Conservation (phyloP, 2,888 invertebrate species). For the Amphimallon solstitiale region DNA sequence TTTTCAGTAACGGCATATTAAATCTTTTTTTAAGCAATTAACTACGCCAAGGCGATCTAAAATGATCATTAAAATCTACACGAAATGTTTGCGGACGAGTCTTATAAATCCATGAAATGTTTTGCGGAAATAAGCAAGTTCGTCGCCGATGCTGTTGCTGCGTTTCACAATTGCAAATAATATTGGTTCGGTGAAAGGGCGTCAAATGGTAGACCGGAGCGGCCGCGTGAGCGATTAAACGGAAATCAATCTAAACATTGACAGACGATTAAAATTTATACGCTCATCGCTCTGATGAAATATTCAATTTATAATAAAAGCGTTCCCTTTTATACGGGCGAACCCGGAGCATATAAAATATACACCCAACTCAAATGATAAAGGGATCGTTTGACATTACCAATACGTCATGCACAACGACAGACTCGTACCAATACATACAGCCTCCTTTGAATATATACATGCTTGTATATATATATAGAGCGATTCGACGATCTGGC, state of each 20-base stretch:
- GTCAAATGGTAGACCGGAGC: not conserved
- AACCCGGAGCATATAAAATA: not conserved
- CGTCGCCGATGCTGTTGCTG: too few relatives aligned
- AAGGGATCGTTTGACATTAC: constrained; percentile 35
- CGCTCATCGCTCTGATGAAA: constrained; percentile 28
- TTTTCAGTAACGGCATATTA: too few relatives aligned
- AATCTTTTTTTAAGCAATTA: too few relatives aligned
- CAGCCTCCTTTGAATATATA: not conserved
- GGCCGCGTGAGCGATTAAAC: constrained; percentile 24
- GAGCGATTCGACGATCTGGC: too few relatives aligned
- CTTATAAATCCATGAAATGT: too few relatives aligned
- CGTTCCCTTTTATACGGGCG: constrained; percentile 15
- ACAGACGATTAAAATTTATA: constrained; percentile 34
- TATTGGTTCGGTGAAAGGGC: too few relatives aligned
- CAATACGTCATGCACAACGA: constrained; percentile 31
- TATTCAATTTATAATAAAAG: constrained; percentile 36
- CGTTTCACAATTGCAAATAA: too few relatives aligned
- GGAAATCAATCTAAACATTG: constrained; percentile 29
- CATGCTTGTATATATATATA: not conserved
- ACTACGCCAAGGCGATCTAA: too few relatives aligned
- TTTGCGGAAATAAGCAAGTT: too few relatives aligned
- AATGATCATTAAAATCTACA: too few relatives aligned
- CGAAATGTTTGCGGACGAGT: too few relatives aligned
- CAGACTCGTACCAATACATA: constrained; percentile 4
- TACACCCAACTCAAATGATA: constrained; percentile 27